Conservation (phyloP, 1,140 invertebrate genomes). For the Bombus pyrosoma region DNA sequence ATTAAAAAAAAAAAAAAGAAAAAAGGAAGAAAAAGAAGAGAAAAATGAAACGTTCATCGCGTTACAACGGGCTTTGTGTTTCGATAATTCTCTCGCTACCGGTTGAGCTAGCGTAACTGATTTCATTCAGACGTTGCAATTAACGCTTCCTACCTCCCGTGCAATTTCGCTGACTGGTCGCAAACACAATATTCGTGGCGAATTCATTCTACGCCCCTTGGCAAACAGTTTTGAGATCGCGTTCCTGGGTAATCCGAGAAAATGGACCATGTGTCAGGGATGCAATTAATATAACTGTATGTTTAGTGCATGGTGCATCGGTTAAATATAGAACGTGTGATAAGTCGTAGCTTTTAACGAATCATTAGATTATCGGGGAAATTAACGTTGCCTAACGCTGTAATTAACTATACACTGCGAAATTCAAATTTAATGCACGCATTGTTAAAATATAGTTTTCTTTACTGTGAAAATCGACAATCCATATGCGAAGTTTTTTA, state of each 20-base stretch:
- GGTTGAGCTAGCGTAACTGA: not conserved
- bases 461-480: too few species aligned
- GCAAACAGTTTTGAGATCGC: not conserved
- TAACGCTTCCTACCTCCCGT: not conserved
- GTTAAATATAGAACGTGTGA: not conserved
- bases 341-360: not conserved
- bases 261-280: not conserved
- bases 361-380: not conserved
- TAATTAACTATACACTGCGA: too few species aligned
- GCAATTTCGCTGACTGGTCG: not conserved
- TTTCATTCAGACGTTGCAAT: conserved; percentile 10
- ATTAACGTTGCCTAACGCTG: not conserved
- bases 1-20: not conserved
- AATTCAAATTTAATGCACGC: too few species aligned
- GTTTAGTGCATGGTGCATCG: not conserved
- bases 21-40: fast-evolving
- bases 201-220: not conserved
- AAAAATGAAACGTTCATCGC: not conserved
- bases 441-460: too few species aligned
- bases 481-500: too few species aligned
- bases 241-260: not conserved
- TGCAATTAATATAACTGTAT: not conserved
- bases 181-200: not conserved
- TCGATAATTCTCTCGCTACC: not conserved
- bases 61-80: not conserved